phyloP scores from a whole-genome alignment of 2,888 invertebrate genomes.

The Volucella inflata region DNA sequence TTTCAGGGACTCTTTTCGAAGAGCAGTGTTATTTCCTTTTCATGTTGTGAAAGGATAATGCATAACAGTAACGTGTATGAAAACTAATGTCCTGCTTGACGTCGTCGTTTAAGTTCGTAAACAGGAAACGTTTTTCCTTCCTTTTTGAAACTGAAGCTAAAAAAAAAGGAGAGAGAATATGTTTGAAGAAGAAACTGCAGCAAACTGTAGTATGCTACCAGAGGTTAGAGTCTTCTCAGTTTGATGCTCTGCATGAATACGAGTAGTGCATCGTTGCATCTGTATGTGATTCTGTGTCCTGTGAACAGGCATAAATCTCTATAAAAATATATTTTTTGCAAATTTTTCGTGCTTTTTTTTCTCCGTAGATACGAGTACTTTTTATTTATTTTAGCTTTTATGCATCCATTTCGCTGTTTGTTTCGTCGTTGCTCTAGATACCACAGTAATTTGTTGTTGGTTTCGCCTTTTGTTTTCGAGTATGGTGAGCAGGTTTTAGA shows the following conservation, averaged over 20 bases:
- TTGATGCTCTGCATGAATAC: slow-evolving; percentile 52
- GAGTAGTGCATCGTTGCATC: background rate
- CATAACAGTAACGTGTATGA: slow-evolving; percentile 70
- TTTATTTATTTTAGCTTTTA: slow-evolving; percentile 57
- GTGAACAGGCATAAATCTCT: slow-evolving; percentile 52
- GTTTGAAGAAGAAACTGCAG: slow-evolving; percentile 33
- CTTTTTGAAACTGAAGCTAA: slow-evolving; percentile 20
- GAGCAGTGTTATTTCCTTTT: slow-evolving; percentile 59
- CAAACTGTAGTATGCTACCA: slow-evolving; percentile 4
- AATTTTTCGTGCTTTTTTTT: slow-evolving; percentile 30
- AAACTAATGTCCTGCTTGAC: slow-evolving; percentile 71
- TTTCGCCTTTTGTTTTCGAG: background rate
- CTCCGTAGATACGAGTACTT: no score
- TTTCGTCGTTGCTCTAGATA: slow-evolving; percentile 16
- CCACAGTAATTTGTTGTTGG: background rate
- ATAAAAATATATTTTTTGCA: slow-evolving; percentile 59
- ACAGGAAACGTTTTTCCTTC: slow-evolving; percentile 71
- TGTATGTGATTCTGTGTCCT: background rate
- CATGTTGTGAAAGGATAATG: slow-evolving; percentile 71
- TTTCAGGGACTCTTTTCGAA: slow-evolving; percentile 36
- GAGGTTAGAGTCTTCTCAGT: slow-evolving; percentile 49
- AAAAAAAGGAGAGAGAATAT: background rate
- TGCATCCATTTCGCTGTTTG: slow-evolving; percentile 40
- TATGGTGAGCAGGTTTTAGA: slow-evolving; percentile 39
- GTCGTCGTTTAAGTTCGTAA: slow-evolving; percentile 71